These are phyloP conservation scores for Aphaenogaster floridana DNA, from an alignment of 1,140 invertebrate species.

Conservation along the genomic window DNA sequence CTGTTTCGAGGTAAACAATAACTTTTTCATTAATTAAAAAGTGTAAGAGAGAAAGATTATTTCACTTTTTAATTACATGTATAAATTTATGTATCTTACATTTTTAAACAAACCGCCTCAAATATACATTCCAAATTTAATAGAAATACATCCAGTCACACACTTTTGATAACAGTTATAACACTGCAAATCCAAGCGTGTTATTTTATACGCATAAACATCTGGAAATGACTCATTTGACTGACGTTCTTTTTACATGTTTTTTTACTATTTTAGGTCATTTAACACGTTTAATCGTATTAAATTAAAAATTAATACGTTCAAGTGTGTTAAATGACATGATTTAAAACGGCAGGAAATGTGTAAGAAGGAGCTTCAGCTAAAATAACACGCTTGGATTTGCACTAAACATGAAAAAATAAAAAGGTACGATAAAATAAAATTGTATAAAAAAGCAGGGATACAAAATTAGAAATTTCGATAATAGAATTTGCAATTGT, in stretches of 20 bases:
- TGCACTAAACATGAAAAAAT: not conserved
- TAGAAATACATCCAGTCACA: not conserved
- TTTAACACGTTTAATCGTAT: too few relatives aligned
- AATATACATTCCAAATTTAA: not conserved
- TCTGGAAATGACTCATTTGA: too few relatives aligned
- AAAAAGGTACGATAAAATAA: not conserved
- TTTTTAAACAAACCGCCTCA: not conserved
- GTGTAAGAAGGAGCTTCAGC: too few relatives aligned
- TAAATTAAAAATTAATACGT: too few relatives aligned
- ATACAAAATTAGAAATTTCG: not conserved
- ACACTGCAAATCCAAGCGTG: too few relatives aligned
- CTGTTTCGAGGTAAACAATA: not conserved
- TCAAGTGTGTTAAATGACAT: too few relatives aligned
- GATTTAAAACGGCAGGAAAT: too few relatives aligned
- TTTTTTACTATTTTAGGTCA: too few relatives aligned
- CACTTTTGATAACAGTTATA: not conserved
- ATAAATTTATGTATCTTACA: not conserved
- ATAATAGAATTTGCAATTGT: not conserved
- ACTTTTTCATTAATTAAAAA: conserved; percentile 26
- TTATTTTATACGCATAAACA: too few relatives aligned
- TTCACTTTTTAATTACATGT: not conserved
- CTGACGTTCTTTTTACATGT: too few relatives aligned
- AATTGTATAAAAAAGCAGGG: not conserved
- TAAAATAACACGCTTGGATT: too few relatives aligned
- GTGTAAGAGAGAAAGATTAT: not conserved